Evolutionary conservation across 2,113 vertebrate genomes (phyloP).

Genomic region (Chrysochloris asiatica): DNA sequence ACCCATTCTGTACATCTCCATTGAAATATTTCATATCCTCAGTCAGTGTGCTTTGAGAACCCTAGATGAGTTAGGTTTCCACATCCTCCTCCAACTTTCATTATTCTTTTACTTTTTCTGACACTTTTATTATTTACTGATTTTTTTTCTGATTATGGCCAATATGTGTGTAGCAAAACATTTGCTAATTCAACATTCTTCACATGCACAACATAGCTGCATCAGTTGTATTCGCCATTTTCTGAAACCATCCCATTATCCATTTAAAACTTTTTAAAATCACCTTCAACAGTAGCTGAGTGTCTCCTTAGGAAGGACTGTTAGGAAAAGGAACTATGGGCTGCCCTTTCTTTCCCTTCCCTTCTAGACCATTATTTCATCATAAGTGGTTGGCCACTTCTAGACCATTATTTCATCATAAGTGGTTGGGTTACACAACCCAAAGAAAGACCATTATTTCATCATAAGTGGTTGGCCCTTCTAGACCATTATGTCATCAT

Average conservation of each 20-base stretch:
- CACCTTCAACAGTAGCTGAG: not conserved
- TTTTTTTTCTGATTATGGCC: not conserved
- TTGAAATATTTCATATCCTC: conserved; percentile 8
- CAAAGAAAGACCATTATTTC: no score
- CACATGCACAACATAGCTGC: not conserved
- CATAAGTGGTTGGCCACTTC: not conserved
- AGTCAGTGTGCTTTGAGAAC: not conserved
- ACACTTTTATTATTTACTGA: not conserved
- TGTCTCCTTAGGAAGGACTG: not conserved
- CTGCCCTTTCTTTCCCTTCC: not conserved
- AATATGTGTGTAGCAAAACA: not conserved
- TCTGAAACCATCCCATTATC: not conserved
- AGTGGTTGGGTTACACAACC: not conserved
- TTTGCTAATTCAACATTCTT: not conserved
- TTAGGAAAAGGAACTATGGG: not conserved
- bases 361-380: not conserved
- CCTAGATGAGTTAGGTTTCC: not conserved
- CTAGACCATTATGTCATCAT: no score
- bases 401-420: no score
- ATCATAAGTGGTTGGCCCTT: not conserved
- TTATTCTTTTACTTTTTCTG: not conserved
- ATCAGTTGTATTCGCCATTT: not conserved
- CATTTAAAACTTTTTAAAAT: not conserved
- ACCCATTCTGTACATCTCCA: not conserved
- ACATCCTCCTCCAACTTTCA: not conserved